Percentiles rank a stretch among this genome's conserved stretches.
Conservation (phyloP, 2,888 invertebrate species). For the Ectemnius continuus region DNA sequence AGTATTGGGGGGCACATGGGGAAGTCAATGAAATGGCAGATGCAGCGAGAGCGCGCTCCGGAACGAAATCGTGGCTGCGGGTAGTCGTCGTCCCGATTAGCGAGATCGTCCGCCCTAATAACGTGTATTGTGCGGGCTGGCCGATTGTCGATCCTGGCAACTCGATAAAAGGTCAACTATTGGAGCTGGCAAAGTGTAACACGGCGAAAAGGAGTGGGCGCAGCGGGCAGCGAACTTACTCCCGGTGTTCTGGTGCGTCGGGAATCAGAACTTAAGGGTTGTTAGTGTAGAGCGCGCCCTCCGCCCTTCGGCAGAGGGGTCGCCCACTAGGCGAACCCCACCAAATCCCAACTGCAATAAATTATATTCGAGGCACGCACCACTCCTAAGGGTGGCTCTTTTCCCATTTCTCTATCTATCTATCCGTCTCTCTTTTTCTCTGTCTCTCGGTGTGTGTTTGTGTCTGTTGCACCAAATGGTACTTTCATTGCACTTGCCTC, state of each 20-base stretch:
- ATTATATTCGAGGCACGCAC: constrained; percentile 73
- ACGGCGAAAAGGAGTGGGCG: constrained; percentile 31
- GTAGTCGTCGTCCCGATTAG: constrained; percentile 8
- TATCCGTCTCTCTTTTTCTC: too few relatives aligned
- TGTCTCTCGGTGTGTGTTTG: not conserved
- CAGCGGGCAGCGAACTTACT: constrained; percentile 30
- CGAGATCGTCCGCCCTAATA: constrained; percentile 34
- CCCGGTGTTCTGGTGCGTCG: constrained; percentile 14
- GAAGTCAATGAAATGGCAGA: not conserved
- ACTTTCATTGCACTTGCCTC: constrained; percentile 73
- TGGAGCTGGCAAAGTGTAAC: constrained; percentile 38
- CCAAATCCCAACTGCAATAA: constrained; percentile 69
- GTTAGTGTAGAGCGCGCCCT: constrained; percentile 25
- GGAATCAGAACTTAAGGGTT: constrained; percentile 58
- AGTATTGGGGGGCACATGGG: not conserved
- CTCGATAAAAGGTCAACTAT: constrained; percentile 37
- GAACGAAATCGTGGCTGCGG: not conserved
- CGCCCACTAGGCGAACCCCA: constrained; percentile 39
- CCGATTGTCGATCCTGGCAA: constrained; percentile 10
- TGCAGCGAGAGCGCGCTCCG: not conserved
- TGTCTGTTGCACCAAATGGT: constrained; percentile 70
- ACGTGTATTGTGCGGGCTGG: constrained; percentile 33
- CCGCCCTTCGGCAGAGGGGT: constrained; percentile 39
- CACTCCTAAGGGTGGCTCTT: constrained; percentile 58
- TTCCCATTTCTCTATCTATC: too few relatives aligned